Conservation (phyloP, 2,113 vertebrate species). For the Menidia beryllina region DNA sequence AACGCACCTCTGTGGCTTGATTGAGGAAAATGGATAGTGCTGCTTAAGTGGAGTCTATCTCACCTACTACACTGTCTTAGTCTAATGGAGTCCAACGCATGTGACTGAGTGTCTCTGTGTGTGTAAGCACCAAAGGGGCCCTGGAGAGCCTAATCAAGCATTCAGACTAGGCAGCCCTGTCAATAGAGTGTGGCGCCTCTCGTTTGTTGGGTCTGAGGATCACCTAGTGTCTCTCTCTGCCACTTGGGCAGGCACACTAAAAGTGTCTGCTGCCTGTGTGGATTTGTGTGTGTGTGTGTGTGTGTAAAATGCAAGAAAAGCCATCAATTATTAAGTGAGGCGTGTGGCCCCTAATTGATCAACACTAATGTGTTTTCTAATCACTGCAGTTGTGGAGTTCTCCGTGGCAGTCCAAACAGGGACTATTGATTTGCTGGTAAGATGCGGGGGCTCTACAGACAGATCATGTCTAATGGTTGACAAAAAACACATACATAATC, state of each 20-base stretch:
- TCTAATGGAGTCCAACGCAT: slow-evolving; percentile 88
- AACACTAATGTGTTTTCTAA: slow-evolving; percentile 99
- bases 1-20: slow-evolving; percentile 81
- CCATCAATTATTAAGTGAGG: slow-evolving; percentile 99
- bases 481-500: slow-evolving; percentile 32
- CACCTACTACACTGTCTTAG: slow-evolving; percentile 88
- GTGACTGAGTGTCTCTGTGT: slow-evolving; percentile 72
- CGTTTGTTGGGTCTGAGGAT: slow-evolving; percentile 90
- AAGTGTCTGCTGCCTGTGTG: slow-evolving; percentile 78
- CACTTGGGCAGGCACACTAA: slow-evolving; percentile 86
- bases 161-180: slow-evolving; percentile 91
- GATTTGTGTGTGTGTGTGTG: slow-evolving; percentile 68
- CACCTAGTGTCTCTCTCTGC: slow-evolving; percentile 84
- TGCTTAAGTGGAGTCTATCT: slow-evolving; percentile 85
- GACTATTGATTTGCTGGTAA: slow-evolving; percentile 89
- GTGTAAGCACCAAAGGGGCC: slow-evolving; percentile 84
- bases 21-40: slow-evolving; percentile 83
- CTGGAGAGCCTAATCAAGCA: slow-evolving; percentile 95
- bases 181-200: slow-evolving; percentile 94
- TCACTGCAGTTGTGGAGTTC: slow-evolving; percentile 98
- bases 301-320: slow-evolving; percentile 88
- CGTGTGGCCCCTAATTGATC: slow-evolving; percentile 98
- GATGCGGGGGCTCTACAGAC: slow-evolving; percentile 38
- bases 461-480: slow-evolving; percentile 80
- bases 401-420: slow-evolving; percentile 98